Conservation (phyloP, 2,888 invertebrate species). For the Celastrina argiolus region DNA sequence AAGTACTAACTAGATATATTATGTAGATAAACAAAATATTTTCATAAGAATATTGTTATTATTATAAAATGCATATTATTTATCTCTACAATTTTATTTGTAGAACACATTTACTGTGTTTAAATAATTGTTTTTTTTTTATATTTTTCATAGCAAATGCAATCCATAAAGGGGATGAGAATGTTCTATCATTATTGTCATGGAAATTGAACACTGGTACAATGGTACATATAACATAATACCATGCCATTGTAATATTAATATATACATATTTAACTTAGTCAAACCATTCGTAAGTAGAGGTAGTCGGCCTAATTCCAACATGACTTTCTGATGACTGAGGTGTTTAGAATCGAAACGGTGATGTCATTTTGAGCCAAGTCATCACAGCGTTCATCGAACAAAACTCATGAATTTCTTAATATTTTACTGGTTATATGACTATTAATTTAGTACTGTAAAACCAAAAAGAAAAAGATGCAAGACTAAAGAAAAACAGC, state of each 20-base stretch:
- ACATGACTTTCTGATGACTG: slow-evolving; percentile 2
- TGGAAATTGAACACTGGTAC: no score
- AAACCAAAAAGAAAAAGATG: neutral
- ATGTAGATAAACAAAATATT: neutral
- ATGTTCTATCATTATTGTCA: no score
- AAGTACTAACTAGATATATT: no score
- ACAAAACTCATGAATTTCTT: neutral
- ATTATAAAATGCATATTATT: neutral
- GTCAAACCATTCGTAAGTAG: neutral
- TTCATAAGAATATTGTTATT: neutral
- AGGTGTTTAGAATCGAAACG: slow-evolving; percentile 9
- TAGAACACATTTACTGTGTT: neutral
- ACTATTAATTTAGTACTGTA: neutral
- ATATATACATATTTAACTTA: neutral
- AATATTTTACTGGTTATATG: neutral
- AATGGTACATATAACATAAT: no score
- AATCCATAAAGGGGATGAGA: no score
- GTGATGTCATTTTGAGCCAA: neutral
- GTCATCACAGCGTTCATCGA: neutral
- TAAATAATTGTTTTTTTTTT: no score
- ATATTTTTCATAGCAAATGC: no score
- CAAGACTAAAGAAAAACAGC: neutral
- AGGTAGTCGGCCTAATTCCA: neutral
- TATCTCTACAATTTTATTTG: neutral
- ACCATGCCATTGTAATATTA: neutral